phyloP scores from a whole-genome alignment of 2,113 vertebrate genomes.

The Periophthalmodon schlosseri region DNA sequence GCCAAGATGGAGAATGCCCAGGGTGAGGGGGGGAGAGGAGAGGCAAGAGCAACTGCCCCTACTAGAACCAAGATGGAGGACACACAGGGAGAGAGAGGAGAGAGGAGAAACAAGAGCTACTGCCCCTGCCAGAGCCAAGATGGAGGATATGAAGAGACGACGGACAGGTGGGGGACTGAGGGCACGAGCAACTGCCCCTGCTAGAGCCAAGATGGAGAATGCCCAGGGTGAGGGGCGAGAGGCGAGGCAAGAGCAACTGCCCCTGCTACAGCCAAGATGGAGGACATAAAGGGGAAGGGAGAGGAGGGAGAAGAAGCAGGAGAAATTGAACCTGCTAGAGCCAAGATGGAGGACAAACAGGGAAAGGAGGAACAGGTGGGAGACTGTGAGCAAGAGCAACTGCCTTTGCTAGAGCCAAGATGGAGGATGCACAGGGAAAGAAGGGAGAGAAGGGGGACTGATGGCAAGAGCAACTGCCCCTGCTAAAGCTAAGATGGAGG shows the following conservation, averaged over 20 bases:
- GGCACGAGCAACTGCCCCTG: too few species aligned
- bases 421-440: constrained; percentile 13
- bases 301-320: constrained; percentile 83
- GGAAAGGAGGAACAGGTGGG: neutral
- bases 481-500: too few species aligned
- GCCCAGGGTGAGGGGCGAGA: constrained; percentile 46
- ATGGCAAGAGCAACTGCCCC: neutral
- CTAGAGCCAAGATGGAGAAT: too few species aligned
- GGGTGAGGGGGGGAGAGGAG: constrained; percentile 86
- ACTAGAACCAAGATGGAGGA: constrained; percentile 74
- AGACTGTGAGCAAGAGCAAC: constrained; percentile 74
- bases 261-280: too few species aligned
- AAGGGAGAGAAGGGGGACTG: neutral
- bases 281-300: constrained; percentile 81
- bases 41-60: constrained; percentile 86
- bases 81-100: neutral
- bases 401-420: constrained; percentile 87
- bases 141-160: too few species aligned
- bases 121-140: too few species aligned
- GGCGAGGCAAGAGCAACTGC: too few species aligned
- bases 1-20: constrained; percentile 62
- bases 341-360: constrained; percentile 15
- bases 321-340: constrained; percentile 88
- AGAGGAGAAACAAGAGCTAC: neutral
- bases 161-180: too few species aligned